phyloP scores from a whole-genome alignment of 2,888 invertebrate species.

The Merodon equestris region DNA sequence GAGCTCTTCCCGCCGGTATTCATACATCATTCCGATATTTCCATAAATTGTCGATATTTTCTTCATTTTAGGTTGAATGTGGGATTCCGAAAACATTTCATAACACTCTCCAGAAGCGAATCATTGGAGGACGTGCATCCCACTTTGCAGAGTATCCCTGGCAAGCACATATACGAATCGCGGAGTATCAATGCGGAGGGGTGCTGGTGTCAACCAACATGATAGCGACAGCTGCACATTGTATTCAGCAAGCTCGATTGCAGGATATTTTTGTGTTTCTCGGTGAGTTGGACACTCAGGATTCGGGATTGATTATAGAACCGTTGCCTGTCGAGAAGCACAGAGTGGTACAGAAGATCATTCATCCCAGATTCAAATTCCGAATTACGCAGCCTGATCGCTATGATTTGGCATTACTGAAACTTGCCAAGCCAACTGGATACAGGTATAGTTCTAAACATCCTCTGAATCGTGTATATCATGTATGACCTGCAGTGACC shows the following conservation, averaged over 20 bases:
- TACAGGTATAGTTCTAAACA: conserved; percentile 74
- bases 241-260: conserved; percentile 87
- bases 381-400: conserved; percentile 91
- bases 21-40: not conserved
- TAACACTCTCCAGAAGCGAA: conserved; percentile 84
- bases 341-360: conserved; percentile 85
- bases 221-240: conserved; percentile 91
- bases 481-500: conserved; percentile 74
- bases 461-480: not conserved
- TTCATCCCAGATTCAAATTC: conserved; percentile 90
- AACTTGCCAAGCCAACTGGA: conserved; percentile 84
- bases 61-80: conserved; percentile 80
- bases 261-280: conserved; percentile 88
- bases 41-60: not conserved
- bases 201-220: conserved; percentile 86
- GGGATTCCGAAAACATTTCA: conserved; percentile 82
- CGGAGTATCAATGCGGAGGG: conserved; percentile 90
- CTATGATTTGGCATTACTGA: conserved; percentile 87
- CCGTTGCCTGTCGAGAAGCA: conserved; percentile 84
- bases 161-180: conserved; percentile 91
- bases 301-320: conserved; percentile 82
- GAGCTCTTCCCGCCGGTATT: conserved; percentile 73
- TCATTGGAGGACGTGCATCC: conserved; percentile 90
- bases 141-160: conserved; percentile 88
- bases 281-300: conserved; percentile 89